Base-by-base conservation (phyloP, 2,888 invertebrate species). In the Xanthia togata region DNA sequence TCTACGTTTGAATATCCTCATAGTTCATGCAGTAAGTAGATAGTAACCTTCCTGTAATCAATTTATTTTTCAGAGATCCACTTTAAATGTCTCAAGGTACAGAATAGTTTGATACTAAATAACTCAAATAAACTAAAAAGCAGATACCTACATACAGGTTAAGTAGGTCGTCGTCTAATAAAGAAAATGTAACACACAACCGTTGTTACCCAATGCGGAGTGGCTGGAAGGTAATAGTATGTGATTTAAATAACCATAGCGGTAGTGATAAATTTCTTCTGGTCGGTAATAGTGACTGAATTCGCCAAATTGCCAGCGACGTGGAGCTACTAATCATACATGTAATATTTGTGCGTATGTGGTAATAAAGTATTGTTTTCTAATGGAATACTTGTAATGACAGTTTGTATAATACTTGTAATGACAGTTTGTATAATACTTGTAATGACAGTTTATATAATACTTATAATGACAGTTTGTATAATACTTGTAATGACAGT, bases 211-310 rank as follows among this genome's bases (percentile, higher is more conserved):
- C 89, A 91, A 91, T 88, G 78, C 85, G 77, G 86, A 87, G 85
- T 84, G 80, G 76, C 78, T 80, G 55, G 65, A 77, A 76, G 81
- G 88, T 90, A 92, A 92, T 92, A 88, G 88, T 86, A 86, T 89
- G 87, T 86, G 89, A 93, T 92, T 92, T 92, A 91, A 93, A 91
- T 91, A 91, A 92, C 88, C 84, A 89, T 89, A 81, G 89, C 89
- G 88, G 88, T 86, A 86, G 90, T 90, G 88, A 92, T 91, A 89
- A 88, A 91, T 91, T 91, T 92, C 90, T 91, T 89, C 86, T 84
- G 70, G 81, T 78, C 75, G 17, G 87, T 90, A 90, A 91, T 89
- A 83, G 78, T 82, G 77, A 82, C 83, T 87, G 85, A 88, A 87
- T 88, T 89, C 77, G 72, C 86, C 76, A 88, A 89, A 89, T 90